Conservation (phyloP, 2,797 vertebrate species). For the Myotis findleyi region DNA sequence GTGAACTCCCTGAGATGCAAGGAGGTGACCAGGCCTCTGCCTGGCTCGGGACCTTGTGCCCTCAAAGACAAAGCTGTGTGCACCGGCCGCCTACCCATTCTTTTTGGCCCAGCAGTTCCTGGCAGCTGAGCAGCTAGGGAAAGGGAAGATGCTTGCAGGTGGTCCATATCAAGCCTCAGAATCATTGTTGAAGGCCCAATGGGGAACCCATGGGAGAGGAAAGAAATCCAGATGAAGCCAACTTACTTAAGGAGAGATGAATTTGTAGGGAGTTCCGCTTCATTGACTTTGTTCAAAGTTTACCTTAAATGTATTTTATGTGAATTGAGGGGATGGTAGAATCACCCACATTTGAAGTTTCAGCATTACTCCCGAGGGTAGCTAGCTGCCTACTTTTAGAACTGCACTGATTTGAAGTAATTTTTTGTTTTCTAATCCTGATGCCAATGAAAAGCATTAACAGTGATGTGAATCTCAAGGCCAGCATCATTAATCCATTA, state of each 20-base stretch:
- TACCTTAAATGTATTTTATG: not conserved
- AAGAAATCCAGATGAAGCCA: not conserved
- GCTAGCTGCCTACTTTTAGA: not conserved
- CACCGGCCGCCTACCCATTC: rapidly evolving
- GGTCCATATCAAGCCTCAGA: not conserved
- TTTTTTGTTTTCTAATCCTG: conserved; percentile 18
- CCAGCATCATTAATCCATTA: not conserved
- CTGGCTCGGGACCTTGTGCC: not conserved
- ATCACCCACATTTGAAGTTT: not conserved
- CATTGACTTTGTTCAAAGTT: not conserved
- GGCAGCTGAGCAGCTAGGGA: not conserved
- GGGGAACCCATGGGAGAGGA: not conserved
- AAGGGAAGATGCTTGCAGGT: not conserved
- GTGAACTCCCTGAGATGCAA: not conserved
- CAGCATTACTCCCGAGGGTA: not conserved
- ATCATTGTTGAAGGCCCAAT: not conserved
- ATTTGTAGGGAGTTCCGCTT: not conserved
- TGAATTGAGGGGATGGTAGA: not conserved
- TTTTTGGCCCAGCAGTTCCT: not conserved
- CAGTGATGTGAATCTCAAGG: not conserved
- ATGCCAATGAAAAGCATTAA: not conserved
- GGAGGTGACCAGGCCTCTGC: not conserved
- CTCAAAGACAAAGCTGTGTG: not conserved
- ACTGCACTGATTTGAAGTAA: not conserved
- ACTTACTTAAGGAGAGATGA: not conserved